Base-by-base conservation (phyloP, 2,888 invertebrate genomes). In the Eristalinus sepulchralis region DNA sequence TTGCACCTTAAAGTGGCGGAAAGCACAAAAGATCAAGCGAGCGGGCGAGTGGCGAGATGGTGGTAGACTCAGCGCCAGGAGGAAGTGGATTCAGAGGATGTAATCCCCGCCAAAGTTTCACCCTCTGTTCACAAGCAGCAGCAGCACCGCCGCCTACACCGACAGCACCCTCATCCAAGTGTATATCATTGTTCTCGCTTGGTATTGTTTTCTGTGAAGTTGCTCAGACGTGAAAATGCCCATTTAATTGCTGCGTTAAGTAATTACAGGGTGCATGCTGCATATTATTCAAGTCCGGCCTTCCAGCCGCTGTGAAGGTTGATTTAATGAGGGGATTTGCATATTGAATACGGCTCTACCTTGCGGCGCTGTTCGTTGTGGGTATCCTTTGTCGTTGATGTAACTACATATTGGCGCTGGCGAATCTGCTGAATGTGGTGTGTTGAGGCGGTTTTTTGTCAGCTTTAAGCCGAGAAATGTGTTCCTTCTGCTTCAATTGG, bases 211-310 rank as follows among this genome's bases (percentile, higher is more conserved):
- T 79, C 83, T 67, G 75, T 83, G 83, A 83, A 79, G 71, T 86
- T 86, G 83, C 83, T 86, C 86, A 86, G 78, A 83, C 83, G 86
- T 86, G 86, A 83, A 86, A 86, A 86, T 86, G 86, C 86, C 86
- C 86, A 83, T 86, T 86, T 86, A 86, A 86, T 86, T 86, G 86
- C 83, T 86, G 86, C 86, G 86, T 86, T 86, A 86, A 86, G 86
- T 86, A 86, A 86, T 86, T 86, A 86, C 86, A 86, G 83, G 82
- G 78, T 86, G 78, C 85, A 47, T 47, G 47, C 47, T 47, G 47
- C 47, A 86, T 78, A 86, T 77, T 85, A 85, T 86, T 86, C 71
- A 66, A 73, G 82, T 70, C 64, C 82, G 71, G 81, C 70, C 67
- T 73, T 67, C 55, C 62, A 57, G 77, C 62, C 81, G 81, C 57